These are phyloP conservation scores for Clarias batrachus DNA, from an alignment of 2,113 vertebrate species.

Conservation along the genomic window DNA sequence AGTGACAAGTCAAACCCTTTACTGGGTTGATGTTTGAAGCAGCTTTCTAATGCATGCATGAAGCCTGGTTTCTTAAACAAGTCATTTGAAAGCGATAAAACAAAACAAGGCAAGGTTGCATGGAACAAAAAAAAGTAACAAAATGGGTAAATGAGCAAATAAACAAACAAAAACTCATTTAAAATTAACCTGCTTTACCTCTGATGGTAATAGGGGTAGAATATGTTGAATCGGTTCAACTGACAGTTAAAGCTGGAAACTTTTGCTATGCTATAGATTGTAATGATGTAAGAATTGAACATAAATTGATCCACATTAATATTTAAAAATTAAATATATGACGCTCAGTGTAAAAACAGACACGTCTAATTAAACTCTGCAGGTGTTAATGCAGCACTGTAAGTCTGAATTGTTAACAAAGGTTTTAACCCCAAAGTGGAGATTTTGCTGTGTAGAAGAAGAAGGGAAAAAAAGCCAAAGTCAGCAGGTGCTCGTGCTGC, in stretches of 20 bases:
- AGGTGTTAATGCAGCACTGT: conserved; percentile 11
- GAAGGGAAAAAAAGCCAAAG: not conserved
- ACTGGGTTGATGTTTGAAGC: not conserved
- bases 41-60: too few relatives aligned
- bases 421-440: not conserved
- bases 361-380: not conserved
- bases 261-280: not conserved
- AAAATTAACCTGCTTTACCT: not conserved
- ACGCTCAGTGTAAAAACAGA: not conserved
- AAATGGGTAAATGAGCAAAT: not conserved
- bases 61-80: not conserved
- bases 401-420: not conserved
- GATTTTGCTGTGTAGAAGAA: not conserved
- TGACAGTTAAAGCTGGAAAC: not conserved
- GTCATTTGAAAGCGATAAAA: not conserved
- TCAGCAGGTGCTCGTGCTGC: not conserved
- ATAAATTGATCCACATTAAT: not conserved
- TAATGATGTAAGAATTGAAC: not conserved
- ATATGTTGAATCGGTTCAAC: not conserved
- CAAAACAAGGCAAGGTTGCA: not conserved
- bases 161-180: not conserved
- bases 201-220: not conserved
- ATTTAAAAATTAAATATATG: not conserved
- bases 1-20: not conserved
- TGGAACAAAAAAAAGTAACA: not conserved